phyloP scores from a whole-genome alignment of 1,140 invertebrate species.

The Littorina saxatilis region DNA sequence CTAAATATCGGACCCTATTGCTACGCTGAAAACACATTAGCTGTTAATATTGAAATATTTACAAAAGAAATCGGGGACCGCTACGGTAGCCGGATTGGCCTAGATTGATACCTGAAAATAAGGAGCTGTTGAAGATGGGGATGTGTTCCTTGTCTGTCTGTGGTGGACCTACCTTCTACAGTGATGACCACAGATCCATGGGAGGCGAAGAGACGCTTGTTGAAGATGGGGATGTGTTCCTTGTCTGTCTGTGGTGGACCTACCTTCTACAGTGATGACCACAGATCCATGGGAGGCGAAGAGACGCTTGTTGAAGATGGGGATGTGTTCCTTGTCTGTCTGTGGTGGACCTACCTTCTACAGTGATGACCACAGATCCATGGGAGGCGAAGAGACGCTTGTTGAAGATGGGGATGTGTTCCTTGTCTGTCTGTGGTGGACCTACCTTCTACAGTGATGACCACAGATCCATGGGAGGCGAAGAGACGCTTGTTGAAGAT shows the following conservation, averaged over 20 bases:
- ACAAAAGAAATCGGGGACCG: too few species aligned
- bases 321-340: too few species aligned
- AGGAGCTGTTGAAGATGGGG: too few species aligned
- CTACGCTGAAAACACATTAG: too few species aligned
- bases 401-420: constrained; percentile 62
- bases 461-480: constrained; percentile 55
- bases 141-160: too few species aligned
- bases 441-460: constrained; percentile 51
- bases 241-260: too few species aligned
- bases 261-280: constrained; percentile 47
- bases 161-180: constrained; percentile 11
- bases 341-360: constrained; percentile 19
- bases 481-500: constrained; percentile 68
- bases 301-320: constrained; percentile 65
- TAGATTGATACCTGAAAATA: too few species aligned
- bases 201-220: constrained; percentile 58
- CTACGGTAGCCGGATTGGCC: too few species aligned
- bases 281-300: constrained; percentile 57
- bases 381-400: constrained; percentile 62
- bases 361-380: constrained; percentile 57
- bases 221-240: too few species aligned
- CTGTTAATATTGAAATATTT: too few species aligned
- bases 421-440: too few species aligned
- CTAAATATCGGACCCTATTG: too few species aligned
- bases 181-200: constrained; percentile 57